A percentile compares a stretch with the other conserved stretches of the same genome.
These are phyloP conservation scores for Noctilio leporinus DNA, from an alignment of 2,113 vertebrate genomes.

Conservation along the genomic window DNA sequence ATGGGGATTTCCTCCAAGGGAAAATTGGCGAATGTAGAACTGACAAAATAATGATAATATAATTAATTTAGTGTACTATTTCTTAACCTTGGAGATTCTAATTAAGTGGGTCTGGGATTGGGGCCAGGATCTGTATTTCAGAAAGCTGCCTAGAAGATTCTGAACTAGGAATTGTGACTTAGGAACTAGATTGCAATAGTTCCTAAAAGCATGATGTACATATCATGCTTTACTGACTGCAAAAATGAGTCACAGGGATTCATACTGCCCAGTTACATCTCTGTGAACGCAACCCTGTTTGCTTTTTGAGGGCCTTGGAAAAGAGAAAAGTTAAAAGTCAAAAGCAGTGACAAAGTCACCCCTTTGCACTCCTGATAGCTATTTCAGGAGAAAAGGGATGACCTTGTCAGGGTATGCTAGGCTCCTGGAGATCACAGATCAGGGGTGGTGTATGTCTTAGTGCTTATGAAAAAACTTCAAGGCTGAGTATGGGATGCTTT, in stretches of 20 bases:
- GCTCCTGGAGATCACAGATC: not conserved
- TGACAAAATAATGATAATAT: not conserved
- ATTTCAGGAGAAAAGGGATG: not conserved
- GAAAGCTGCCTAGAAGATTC: not conserved
- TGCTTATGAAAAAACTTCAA: not conserved
- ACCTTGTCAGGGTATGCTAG: not conserved
- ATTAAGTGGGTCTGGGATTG: not conserved
- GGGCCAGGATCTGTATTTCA: not conserved
- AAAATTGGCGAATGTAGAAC: not conserved
- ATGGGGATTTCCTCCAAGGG: not conserved
- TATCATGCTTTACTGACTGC: not conserved
- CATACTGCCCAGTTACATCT: not conserved
- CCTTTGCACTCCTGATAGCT: not conserved
- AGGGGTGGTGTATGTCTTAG: not conserved
- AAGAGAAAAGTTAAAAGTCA: not conserved
- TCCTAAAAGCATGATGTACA: too few relatives aligned
- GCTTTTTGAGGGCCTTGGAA: slow-evolving; percentile 8
- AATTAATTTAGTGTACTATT: not conserved
- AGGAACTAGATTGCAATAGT: too few relatives aligned
- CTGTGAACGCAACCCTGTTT: not conserved
- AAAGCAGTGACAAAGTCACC: not conserved
- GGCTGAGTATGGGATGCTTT: not conserved
- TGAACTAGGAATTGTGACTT: not conserved
- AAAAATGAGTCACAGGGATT: not conserved
- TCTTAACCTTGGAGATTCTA: not conserved